These are phyloP conservation scores for Lasioglossum lativentre DNA, from an alignment of 2,888 invertebrate species.

Conservation along the genomic window DNA sequence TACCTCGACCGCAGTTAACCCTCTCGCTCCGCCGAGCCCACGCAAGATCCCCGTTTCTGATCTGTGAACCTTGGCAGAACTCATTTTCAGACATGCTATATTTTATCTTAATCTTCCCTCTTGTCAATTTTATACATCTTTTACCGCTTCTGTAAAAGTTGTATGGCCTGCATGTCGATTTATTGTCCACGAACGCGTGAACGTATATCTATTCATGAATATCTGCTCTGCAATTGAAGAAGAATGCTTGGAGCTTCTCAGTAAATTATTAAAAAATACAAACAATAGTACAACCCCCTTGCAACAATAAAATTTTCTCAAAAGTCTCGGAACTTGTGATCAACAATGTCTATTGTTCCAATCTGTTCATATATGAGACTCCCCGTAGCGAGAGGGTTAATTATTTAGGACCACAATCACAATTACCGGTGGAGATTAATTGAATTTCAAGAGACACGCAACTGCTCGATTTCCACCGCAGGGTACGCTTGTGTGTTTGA, in stretches of 20 bases:
- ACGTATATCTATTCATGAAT: no score
- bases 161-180: not conserved
- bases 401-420: not conserved
- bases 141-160: not conserved
- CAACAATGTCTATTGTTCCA: not conserved
- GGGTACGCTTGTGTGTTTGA: not conserved
- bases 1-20: not conserved
- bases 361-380: not conserved
- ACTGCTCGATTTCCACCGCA: not conserved
- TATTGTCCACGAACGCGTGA: no score
- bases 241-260: no score
- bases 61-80: not conserved
- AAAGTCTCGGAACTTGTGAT: no score
- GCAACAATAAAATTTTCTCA: no score
- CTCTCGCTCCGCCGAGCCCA: not conserved
- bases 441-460: conserved; percentile 10
- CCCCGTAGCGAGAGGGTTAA: not conserved
- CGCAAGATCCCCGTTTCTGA: not conserved
- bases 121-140: not conserved
- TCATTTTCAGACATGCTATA: not conserved
- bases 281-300: no score
- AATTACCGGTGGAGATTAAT: not conserved
- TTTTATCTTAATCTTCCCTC: not conserved
- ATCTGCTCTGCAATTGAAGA: no score
- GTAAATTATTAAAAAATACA: no score